These are phyloP conservation scores for Anarhynchus alexandrinus DNA, from an alignment of 2,113 vertebrate species.

Conservation along the genomic window DNA sequence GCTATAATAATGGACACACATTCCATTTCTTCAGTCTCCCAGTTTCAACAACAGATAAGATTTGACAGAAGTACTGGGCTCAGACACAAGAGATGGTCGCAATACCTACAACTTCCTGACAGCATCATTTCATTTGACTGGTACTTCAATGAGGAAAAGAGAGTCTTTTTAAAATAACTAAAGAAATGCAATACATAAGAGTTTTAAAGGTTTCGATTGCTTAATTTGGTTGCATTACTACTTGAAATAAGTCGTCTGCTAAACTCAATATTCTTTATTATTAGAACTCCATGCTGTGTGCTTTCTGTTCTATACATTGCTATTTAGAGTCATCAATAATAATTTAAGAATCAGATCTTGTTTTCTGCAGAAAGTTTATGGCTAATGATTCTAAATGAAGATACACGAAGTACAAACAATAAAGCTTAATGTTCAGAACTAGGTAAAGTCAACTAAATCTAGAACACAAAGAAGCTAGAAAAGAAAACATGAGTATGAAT, in stretches of 20 bases:
- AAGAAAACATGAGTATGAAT: background rate
- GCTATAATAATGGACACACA: background rate
- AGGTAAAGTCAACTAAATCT: background rate
- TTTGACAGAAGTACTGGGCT: background rate
- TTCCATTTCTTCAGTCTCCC: background rate
- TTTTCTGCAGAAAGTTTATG: background rate
- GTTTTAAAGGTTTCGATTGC: background rate
- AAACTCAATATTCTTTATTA: background rate
- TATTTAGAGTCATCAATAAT: background rate
- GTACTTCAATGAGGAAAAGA: background rate
- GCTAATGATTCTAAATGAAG: background rate
- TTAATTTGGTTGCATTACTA: background rate
- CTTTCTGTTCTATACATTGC: background rate
- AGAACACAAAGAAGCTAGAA: background rate
- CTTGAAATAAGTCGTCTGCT: background rate
- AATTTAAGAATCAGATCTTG: background rate
- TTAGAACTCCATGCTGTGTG: background rate
- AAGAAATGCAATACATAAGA: background rate
- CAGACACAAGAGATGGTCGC: background rate
- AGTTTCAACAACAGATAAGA: background rate
- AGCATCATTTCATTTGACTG: background rate
- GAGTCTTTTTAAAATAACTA: background rate
- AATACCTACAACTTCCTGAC: background rate
- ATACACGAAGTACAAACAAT: background rate
- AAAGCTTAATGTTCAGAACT: background rate